These are phyloP conservation scores for Drosophila lowei DNA, from an alignment of 1,140 invertebrate genomes.

Conservation along the genomic window DNA sequence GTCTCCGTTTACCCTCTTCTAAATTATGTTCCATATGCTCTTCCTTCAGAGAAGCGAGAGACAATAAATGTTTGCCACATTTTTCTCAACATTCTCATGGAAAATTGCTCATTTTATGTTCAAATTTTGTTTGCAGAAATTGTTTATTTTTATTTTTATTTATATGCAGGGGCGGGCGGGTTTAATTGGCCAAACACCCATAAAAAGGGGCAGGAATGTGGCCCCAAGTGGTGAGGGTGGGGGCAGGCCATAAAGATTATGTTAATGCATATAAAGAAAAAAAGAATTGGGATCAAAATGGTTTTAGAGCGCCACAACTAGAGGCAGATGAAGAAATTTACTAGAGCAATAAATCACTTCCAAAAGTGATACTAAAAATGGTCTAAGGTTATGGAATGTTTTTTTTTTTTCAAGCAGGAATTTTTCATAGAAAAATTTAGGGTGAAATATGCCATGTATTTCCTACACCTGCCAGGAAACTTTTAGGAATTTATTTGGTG, in stretches of 20 bases:
- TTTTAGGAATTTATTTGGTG: no score
- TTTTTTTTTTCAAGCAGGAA: neutral
- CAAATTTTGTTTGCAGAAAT: constrained; percentile 60
- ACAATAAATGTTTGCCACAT: constrained; percentile 70
- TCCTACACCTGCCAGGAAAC: no score
- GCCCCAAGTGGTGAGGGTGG: neutral
- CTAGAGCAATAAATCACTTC: constrained; percentile 29
- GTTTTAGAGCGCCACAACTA: constrained; percentile 26
- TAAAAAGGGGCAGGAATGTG: constrained; percentile 23
- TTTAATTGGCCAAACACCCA: constrained; percentile 67
- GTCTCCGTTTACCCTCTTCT: constrained; percentile 34
- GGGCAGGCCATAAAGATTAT: constrained; percentile 46
- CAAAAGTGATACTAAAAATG: constrained; percentile 1
- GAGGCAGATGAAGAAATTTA: constrained; percentile 5
- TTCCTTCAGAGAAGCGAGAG: constrained; percentile 4
- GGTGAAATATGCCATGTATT: no score
- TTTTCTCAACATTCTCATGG: constrained; percentile 76
- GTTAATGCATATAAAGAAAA: constrained; percentile 44
- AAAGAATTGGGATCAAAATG: constrained; percentile 26
- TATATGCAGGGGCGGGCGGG: constrained; percentile 54
- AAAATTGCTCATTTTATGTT: constrained; percentile 74
- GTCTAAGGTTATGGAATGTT: neutral
- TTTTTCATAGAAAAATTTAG: neutral
- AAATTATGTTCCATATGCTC: constrained; percentile 65
- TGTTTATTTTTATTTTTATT: constrained; percentile 78